Evolutionary conservation across 1,140 invertebrate genomes (phyloP).

Genomic region (Leptopilina clavipes): DNA sequence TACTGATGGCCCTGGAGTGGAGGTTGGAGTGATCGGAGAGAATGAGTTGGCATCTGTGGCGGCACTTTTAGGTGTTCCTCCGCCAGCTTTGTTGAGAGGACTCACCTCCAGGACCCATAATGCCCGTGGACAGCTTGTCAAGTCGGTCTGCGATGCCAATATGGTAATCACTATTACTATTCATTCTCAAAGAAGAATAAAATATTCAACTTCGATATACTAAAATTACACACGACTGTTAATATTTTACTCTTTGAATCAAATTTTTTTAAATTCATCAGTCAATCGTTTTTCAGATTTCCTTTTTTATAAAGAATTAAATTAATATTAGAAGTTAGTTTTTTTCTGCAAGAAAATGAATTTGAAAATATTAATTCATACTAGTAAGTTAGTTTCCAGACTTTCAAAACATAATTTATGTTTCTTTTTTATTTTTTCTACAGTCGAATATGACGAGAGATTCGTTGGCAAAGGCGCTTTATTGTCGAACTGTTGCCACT

Average conservation of each 20-base stretch:
- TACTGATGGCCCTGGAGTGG: slow-evolving; percentile 82
- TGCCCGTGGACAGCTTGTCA: slow-evolving; percentile 87
- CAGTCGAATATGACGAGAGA: slow-evolving; percentile 90
- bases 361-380: too few species aligned
- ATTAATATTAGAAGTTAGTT: too few species aligned
- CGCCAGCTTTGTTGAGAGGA: slow-evolving; percentile 85
- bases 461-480: slow-evolving; percentile 92
- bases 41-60: slow-evolving; percentile 89
- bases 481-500: slow-evolving; percentile 95
- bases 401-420: neutral
- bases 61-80: slow-evolving; percentile 86
- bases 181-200: neutral
- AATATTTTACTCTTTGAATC: too few species aligned
- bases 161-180: slow-evolving; percentile 74
- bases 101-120: slow-evolving; percentile 90
- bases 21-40: slow-evolving; percentile 86
- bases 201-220: neutral
- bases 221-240: too few species aligned
- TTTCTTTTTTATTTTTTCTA: slow-evolving; percentile 46
- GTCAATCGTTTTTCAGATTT: too few species aligned
- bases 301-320: too few species aligned
- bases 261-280: too few species aligned
- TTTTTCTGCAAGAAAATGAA: too few species aligned
- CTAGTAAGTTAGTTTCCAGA: slow-evolving; percentile 21
- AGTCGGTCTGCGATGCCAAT: slow-evolving; percentile 88